Percentiles rank a stretch among this genome's conserved stretches.
Evolutionary conservation across 2,797 vertebrate genomes (phyloP).

Genomic region (Apodemus agrarius): DNA sequence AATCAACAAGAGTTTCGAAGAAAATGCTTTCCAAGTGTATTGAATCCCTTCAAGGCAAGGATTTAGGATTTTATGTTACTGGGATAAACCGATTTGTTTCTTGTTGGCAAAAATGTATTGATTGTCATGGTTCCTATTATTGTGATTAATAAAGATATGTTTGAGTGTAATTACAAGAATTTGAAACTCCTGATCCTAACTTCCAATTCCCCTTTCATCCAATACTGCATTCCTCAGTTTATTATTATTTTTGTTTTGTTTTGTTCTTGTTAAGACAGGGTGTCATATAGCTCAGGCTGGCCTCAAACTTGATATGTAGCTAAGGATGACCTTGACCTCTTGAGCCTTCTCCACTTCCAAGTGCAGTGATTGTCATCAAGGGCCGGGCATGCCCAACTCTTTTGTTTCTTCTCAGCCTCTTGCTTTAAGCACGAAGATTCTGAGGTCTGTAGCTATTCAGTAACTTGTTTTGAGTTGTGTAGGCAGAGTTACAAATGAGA

Average conservation of each 20-base stretch:
- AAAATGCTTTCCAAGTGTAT: background rate
- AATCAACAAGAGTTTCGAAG: background rate
- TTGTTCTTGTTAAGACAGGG: background rate
- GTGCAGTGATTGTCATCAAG: background rate
- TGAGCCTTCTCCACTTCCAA: background rate
- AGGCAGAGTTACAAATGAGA: background rate
- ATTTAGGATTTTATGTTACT: background rate
- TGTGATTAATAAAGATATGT: background rate
- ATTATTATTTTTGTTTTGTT: background rate
- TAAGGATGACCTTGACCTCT: background rate
- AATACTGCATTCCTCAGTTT: background rate
- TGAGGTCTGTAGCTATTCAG: background rate
- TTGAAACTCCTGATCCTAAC: background rate
- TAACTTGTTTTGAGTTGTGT: slow-evolving; percentile 35
- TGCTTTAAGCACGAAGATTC: background rate
- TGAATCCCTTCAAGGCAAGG: background rate
- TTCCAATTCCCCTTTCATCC: background rate
- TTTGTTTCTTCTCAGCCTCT: background rate
- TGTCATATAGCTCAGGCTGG: background rate
- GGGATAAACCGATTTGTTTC: background rate
- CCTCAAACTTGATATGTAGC: background rate
- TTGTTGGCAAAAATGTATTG: background rate
- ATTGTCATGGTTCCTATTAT: background rate
- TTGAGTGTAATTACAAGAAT: background rate
- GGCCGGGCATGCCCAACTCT: background rate